Conservation (phyloP, 2,113 vertebrate species). For the Nicator chloris region DNA sequence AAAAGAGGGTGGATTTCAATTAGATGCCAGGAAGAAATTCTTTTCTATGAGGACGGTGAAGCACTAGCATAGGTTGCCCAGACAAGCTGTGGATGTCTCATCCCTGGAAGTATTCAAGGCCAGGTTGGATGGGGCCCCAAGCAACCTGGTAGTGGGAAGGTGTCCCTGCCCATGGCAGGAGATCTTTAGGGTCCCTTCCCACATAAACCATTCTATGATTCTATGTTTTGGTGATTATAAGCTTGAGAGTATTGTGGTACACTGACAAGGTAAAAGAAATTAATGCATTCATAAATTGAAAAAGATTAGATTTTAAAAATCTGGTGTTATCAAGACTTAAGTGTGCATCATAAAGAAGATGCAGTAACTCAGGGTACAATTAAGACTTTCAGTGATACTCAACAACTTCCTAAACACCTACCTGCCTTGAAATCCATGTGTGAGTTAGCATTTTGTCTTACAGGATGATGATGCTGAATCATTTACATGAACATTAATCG, state of each 20-base stretch:
- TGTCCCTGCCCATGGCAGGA: neutral
- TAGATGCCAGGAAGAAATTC: neutral
- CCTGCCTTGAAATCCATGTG: neutral
- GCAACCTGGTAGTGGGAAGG: neutral
- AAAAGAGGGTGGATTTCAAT: neutral
- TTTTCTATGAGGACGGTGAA: neutral
- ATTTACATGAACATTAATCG: neutral
- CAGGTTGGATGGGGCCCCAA: neutral
- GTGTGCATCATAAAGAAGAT: neutral
- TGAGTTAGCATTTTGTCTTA: neutral
- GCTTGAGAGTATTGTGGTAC: neutral
- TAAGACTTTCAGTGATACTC: neutral
- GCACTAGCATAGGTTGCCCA: neutral
- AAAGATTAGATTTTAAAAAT: neutral
- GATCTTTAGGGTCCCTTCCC: neutral
- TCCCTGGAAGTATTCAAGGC: neutral
- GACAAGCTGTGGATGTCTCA: neutral
- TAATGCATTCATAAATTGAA: neutral
- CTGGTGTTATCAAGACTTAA: neutral
- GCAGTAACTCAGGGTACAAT: neutral
- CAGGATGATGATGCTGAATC: accelerated
- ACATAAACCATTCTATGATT: neutral
- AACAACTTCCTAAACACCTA: neutral
- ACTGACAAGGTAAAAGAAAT: neutral
- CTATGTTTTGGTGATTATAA: neutral